A percentile compares a stretch with the other conserved stretches of the same genome.
phyloP scores from a whole-genome alignment of 2,113 vertebrate genomes.

The Hippocampus zosterae region DNA sequence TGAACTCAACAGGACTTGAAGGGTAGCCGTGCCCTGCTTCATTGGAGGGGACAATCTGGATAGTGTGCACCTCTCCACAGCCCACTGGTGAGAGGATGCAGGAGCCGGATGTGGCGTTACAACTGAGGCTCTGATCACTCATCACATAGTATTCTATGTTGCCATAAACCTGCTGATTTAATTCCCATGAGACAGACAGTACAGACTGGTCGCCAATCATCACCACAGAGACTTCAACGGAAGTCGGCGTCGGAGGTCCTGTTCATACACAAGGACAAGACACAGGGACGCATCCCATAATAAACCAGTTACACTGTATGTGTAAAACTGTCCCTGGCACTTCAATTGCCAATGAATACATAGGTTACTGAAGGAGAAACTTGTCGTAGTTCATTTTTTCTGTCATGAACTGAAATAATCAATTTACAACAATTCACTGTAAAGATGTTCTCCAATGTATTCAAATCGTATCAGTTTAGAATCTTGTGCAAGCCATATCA shows the following conservation, averaged over 20 bases:
- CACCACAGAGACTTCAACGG: conserved; percentile 39
- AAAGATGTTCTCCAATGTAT: no score
- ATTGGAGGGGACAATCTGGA: conserved; percentile 76
- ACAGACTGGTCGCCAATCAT: conserved; percentile 24
- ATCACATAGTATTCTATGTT: conserved; percentile 65
- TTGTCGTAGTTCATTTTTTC: neutral
- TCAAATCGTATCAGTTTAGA: no score
- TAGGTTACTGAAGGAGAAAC: neutral
- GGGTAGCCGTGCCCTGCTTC: conserved; percentile 77
- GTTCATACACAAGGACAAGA: conserved; percentile 10
- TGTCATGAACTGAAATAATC: no score
- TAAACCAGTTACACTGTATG: neutral
- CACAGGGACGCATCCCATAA: neutral
- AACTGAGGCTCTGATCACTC: conserved; percentile 64
- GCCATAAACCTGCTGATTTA: conserved; percentile 44
- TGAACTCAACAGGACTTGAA: conserved; percentile 63
- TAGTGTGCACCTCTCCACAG: conserved; percentile 74
- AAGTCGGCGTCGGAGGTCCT: conserved; percentile 59
- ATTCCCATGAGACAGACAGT: conserved; percentile 74
- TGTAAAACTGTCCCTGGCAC: neutral
- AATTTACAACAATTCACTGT: no score
- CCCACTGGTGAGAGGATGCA: conserved; percentile 71
- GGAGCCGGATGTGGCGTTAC: conserved; percentile 65
- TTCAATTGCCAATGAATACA: neutral
- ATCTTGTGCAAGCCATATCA: neutral